phyloP scores from a whole-genome alignment of 1,140 invertebrate species.

The Halictus rubicundus region DNA sequence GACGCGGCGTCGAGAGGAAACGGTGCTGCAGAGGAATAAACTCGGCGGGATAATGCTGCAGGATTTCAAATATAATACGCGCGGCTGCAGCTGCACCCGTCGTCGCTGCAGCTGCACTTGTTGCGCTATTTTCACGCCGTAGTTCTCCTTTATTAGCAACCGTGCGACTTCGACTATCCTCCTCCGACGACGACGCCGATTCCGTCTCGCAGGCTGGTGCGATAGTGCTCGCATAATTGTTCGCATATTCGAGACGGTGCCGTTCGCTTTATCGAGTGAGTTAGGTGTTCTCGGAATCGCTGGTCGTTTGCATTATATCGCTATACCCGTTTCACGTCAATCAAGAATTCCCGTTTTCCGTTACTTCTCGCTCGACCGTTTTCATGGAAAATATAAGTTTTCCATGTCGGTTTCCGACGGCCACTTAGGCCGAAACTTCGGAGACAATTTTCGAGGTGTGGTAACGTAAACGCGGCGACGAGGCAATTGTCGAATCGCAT shows the following conservation, averaged over 20 bases:
- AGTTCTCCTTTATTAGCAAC: constrained; percentile 55
- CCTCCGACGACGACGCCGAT: too few species aligned
- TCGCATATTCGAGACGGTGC: too few species aligned
- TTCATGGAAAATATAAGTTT: too few species aligned
- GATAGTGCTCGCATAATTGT: background rate
- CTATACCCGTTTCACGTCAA: too few species aligned
- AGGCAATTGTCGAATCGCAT: background rate
- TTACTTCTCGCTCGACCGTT: too few species aligned
- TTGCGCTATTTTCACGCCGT: constrained; percentile 62
- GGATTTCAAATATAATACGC: constrained; percentile 55
- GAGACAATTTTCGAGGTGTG: too few species aligned
- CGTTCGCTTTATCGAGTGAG: too few species aligned
- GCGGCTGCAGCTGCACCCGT: constrained; percentile 36
- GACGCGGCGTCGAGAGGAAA: constrained; percentile 16
- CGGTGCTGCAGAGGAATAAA: constrained; percentile 49
- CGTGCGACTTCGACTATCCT: constrained; percentile 30
- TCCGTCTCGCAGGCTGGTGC: constrained; percentile 26
- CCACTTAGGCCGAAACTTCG: too few species aligned
- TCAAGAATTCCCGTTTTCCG: too few species aligned
- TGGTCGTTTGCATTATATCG: too few species aligned
- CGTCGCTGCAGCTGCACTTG: constrained; percentile 62
- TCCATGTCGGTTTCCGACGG: too few species aligned
- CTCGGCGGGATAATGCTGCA: constrained; percentile 47
- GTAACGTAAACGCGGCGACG: background rate
- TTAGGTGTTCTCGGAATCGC: too few species aligned